Evolutionary conservation across 2,888 invertebrate genomes (phyloP).

Genomic region (Drosophila mettleri): DNA sequence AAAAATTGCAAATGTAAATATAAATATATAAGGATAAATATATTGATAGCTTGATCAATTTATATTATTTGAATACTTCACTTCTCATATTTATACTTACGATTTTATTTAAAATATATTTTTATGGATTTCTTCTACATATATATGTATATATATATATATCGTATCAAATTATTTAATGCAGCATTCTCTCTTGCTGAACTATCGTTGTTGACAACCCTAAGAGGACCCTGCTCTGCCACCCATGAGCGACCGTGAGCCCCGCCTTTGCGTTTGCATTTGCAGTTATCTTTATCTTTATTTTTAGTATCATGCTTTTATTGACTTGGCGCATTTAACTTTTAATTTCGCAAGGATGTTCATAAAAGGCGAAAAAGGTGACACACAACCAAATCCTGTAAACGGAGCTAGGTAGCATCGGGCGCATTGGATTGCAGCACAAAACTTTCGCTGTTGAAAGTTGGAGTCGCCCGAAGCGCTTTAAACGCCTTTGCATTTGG

Average conservation of each 20-base stretch:
- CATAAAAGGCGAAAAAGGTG: constrained; percentile 44
- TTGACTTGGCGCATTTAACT: constrained; percentile 75
- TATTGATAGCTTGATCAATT: too few species aligned
- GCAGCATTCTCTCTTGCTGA: not conserved
- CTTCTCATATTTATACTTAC: too few species aligned
- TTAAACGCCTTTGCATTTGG: constrained; percentile 45
- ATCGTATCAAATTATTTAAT: not conserved
- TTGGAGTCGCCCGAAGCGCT: constrained; percentile 53
- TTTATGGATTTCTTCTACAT: too few species aligned
- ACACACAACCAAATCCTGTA: constrained; percentile 17
- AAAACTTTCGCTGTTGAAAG: constrained; percentile 54
- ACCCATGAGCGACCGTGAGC: not conserved
- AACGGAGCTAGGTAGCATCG: not conserved
- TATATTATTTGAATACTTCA: too few species aligned
- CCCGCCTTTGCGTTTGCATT: constrained; percentile 10
- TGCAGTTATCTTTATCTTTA: constrained; percentile 36
- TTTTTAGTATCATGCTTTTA: constrained; percentile 71
- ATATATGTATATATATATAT: not conserved
- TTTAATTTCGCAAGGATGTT: constrained; percentile 63
- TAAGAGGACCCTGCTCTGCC: not conserved
- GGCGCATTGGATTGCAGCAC: not conserved
- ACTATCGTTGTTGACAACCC: constrained; percentile 6
- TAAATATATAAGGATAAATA: too few species aligned
- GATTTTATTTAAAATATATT: too few species aligned
- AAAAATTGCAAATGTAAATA: too few species aligned